Base-by-base conservation (phyloP, 2,888 invertebrate genomes). In the Aleiodes alternator region DNA sequence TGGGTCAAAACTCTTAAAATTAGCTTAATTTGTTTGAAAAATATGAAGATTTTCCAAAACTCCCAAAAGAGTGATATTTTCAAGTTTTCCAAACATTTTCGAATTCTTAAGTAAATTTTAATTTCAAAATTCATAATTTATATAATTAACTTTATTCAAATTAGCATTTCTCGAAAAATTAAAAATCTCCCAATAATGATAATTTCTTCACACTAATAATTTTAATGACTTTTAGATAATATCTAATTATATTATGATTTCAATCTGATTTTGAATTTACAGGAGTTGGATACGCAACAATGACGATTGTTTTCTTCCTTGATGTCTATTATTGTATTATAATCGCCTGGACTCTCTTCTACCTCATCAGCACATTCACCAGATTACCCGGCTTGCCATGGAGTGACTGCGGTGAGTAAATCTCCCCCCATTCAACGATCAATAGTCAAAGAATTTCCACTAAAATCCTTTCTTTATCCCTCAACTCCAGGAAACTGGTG, bases 241-340 rank as follows among this genome's bases (percentile, higher is more conserved):
- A n/a, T n/a, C n/a, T n/a, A n/a, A n/a, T n/a, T n/a, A n/a, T n/a
- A n/a, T n/a, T n/a, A 23, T 23, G 2, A 23, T 23, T 23, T 23
- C 1, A 23, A 23, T 23, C 23, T 23, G 23, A 23, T 23, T 23
- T 23, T 2, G 53, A 72, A 70, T 69, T 82, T 84, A 12, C 84
- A 93, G 93, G 95, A 61, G 94, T 95, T 31, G 95, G 95, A 31
- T 95, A 94, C 86, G 93, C 95, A 1, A 94, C 95, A 3, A 94
- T 95, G 90, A 92, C 94, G 57, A 94, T 95, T 69, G 95, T 95
- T 3, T 95, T 95, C 86, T 92, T 94, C 84, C 91, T 94, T 69
- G 95, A 95, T 86, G 92, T 95, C 81, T 94, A 94, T 89, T 95
- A 95, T 88, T 95, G 95, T 86, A 92, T 95, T 68, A 94, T 95